Conservation (phyloP, 2,888 invertebrate genomes). For the Pandemis cinnamomeana region DNA sequence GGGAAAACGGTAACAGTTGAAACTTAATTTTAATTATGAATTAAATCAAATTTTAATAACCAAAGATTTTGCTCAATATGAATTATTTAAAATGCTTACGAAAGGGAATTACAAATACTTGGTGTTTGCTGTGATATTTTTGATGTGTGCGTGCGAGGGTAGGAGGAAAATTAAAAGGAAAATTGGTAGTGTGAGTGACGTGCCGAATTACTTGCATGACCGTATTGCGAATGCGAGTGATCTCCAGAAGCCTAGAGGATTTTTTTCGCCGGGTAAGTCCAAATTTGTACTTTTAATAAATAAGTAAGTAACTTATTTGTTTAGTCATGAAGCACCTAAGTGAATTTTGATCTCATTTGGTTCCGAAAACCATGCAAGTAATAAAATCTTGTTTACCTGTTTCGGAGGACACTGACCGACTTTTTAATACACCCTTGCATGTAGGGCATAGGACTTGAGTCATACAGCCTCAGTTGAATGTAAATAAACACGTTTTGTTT, state of each 20-base stretch:
- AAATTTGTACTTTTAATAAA: not conserved
- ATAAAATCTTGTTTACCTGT: conserved; percentile 10
- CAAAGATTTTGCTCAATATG: conserved; percentile 45
- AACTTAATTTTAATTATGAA: conserved; percentile 1
- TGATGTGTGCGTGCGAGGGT: conserved; percentile 54
- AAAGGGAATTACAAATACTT: conserved; percentile 58
- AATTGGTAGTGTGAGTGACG: conserved; percentile 48
- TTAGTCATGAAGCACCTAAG: not conserved
- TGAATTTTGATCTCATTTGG: not conserved
- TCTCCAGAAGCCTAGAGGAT: conserved; percentile 57
- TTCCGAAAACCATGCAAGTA: too few species aligned
- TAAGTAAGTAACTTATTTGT: too few species aligned
- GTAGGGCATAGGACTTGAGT: conserved; percentile 30
- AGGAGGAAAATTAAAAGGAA: conserved; percentile 53
- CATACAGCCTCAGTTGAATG: conserved; percentile 20
- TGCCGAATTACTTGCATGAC: conserved; percentile 42
- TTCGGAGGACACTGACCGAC: conserved; percentile 15
- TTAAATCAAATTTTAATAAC: conserved; percentile 31
- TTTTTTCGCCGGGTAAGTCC: conserved; percentile 61
- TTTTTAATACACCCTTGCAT: conserved; percentile 26
- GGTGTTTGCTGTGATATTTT: conserved; percentile 57
- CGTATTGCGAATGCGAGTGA: conserved; percentile 44
- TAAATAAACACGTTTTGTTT: conserved; percentile 24
- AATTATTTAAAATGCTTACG: conserved; percentile 65
- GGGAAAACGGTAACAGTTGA: conserved; percentile 53